Evolutionary conservation across 2,797 vertebrate genomes (phyloP).

Genomic region (Diceros bicornis): DNA sequence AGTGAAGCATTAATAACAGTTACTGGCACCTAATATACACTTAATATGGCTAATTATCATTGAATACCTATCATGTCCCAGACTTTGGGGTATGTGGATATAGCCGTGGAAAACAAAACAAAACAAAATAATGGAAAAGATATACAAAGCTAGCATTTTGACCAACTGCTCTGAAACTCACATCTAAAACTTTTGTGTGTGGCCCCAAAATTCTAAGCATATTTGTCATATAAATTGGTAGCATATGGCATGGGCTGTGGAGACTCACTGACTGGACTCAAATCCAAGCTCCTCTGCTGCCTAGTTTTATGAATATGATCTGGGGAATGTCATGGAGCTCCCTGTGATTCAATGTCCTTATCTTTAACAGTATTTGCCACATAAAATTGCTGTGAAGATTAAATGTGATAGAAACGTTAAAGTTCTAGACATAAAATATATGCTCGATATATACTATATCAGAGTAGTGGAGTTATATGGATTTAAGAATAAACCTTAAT

Average conservation of each 20-base stretch:
- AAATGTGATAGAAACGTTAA: slow-evolving; percentile 22
- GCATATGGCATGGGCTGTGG: background rate
- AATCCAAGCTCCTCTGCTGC: background rate
- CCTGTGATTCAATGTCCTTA: background rate
- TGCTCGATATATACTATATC: background rate
- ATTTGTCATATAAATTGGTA: background rate
- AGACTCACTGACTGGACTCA: background rate
- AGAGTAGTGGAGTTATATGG: background rate
- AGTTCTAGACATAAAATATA: background rate
- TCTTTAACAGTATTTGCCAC: background rate
- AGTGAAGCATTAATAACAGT: background rate
- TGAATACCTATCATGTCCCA: background rate
- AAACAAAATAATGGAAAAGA: background rate
- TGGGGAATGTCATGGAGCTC: background rate
- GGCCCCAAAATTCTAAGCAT: background rate
- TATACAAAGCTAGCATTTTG: background rate
- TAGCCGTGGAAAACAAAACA: background rate
- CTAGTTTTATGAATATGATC: background rate
- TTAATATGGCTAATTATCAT: background rate
- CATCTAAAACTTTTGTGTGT: background rate
- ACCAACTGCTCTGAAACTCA: background rate
- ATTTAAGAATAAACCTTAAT: slow-evolving; percentile 30
- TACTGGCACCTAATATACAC: background rate
- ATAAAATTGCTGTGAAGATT: background rate
- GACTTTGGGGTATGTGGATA: background rate